A percentile compares a stretch with the other conserved stretches of the same genome.
Evolutionary conservation across 2,797 vertebrate genomes (phyloP).

Genomic region (Odontamblyopus lacepedii): DNA sequence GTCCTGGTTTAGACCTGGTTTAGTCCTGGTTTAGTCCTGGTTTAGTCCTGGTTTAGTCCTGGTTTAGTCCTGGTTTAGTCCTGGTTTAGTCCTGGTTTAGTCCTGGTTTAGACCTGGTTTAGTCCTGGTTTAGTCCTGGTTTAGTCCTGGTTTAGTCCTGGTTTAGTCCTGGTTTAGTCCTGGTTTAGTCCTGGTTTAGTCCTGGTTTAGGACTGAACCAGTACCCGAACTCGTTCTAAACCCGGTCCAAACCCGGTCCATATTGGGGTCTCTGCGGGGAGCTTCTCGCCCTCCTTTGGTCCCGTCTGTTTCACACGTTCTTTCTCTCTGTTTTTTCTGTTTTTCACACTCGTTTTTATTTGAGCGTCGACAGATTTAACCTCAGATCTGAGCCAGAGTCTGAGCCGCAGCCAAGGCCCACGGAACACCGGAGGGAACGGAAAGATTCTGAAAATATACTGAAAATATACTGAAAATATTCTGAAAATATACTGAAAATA

Average conservation of each 20-base stretch:
- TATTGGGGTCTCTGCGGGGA: background rate
- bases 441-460: too few relatives aligned
- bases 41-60: constrained; percentile 1
- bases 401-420: background rate
- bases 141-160: background rate
- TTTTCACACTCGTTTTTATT: background rate
- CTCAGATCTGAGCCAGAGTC: background rate
- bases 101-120: background rate
- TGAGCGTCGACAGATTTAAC: background rate
- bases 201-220: background rate
- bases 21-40: background rate
- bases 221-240: background rate
- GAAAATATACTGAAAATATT: too few relatives aligned
- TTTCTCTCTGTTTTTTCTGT: background rate
- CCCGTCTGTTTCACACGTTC: background rate
- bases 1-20: too few relatives aligned
- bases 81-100: constrained; percentile 1
- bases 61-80: background rate
- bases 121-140: background rate
- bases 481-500: too few relatives aligned
- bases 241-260: background rate
- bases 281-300: background rate
- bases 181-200: background rate
- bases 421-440: too few relatives aligned
- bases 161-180: background rate